A percentile compares a stretch with the other conserved stretches of the same genome.
These are phyloP conservation scores for Aelia acuminata DNA, from an alignment of 2,888 invertebrate species.

Conservation along the genomic window DNA sequence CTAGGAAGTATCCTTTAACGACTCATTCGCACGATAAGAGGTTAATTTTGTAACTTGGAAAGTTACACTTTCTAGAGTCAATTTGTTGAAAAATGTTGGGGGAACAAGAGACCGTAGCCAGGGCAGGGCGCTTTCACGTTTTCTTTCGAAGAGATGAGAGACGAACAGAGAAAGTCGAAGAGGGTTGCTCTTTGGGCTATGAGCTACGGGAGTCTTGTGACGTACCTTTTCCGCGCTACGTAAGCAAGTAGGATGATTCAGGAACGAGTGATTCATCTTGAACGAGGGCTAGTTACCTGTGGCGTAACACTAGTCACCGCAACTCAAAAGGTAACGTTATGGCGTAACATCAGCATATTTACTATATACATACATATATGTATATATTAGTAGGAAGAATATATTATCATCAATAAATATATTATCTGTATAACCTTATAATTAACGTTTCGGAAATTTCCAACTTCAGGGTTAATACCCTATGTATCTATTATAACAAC, in stretches of 20 bases:
- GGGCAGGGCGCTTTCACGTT: neutral
- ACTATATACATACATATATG: too few species aligned
- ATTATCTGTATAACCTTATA: too few species aligned
- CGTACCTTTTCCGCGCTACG: neutral
- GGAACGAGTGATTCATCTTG: neutral
- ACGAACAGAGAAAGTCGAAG: neutral
- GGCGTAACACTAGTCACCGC: conserved; percentile 25
- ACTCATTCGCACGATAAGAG: neutral
- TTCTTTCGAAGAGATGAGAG: conserved; percentile 19
- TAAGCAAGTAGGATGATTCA: conserved; percentile 6
- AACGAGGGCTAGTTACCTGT: neutral
- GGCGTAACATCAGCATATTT: too few species aligned
- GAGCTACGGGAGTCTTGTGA: conserved; percentile 14
- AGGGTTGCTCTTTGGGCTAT: neutral
- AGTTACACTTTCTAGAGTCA: conserved; percentile 7
- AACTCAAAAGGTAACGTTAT: too few species aligned
- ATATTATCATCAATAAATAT: too few species aligned
- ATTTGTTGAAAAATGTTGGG: neutral
- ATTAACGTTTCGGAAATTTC: too few species aligned
- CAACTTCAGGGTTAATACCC: too few species aligned
- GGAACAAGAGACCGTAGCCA: conserved; percentile 19
- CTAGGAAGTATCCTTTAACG: neutral
- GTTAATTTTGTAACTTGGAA: neutral
- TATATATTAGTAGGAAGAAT: too few species aligned
- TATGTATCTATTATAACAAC: too few species aligned